These are phyloP conservation scores for Tenthredo livida DNA, from an alignment of 2,888 invertebrate species.

Conservation along the genomic window DNA sequence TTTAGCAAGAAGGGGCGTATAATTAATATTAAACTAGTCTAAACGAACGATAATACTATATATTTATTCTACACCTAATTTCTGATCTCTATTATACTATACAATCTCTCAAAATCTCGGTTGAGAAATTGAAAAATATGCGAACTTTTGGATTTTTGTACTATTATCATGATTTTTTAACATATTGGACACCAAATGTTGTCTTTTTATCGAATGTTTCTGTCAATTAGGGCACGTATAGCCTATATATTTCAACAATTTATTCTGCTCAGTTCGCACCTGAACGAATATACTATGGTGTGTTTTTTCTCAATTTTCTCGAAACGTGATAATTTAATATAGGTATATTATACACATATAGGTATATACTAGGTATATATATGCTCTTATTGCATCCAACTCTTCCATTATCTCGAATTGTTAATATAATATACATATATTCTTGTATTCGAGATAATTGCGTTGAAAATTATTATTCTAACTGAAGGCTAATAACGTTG, in stretches of 20 bases:
- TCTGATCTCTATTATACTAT: not conserved
- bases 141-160: not conserved
- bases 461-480: conserved; percentile 20
- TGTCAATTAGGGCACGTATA: no score
- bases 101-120: not conserved
- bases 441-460: not conserved
- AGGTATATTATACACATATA: no score
- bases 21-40: not conserved
- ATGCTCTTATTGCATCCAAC: no score
- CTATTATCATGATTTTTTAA: not conserved
- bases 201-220: no score
- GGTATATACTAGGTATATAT: no score
- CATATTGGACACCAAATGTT: no score
- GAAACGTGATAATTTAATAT: no score
- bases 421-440: not conserved
- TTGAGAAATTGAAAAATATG: not conserved
- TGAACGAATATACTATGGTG: no score
- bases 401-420: not conserved
- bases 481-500: conserved; percentile 16
- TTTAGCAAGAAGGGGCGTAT: not conserved
- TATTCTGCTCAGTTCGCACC: no score
- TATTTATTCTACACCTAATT: not conserved
- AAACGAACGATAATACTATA: not conserved
- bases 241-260: no score
- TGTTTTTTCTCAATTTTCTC: no score